phyloP scores from a whole-genome alignment of 2,797 vertebrate genomes.

The Delichon dasypus region DNA sequence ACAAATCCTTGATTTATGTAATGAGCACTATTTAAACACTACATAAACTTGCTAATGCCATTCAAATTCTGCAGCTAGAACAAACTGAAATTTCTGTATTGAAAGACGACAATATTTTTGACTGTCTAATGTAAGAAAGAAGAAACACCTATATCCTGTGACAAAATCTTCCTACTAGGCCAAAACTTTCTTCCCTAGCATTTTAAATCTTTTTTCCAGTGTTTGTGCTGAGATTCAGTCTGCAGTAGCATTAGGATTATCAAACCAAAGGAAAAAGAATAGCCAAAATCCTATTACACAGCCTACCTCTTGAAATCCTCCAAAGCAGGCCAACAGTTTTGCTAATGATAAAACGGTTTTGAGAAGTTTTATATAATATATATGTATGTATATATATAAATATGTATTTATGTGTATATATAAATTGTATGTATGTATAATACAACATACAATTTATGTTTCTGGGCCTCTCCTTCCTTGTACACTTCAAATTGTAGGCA shows the following conservation, averaged over 20 bases:
- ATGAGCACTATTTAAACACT: neutral
- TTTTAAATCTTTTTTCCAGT: neutral
- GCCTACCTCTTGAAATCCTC: neutral
- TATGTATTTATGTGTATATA: too few species aligned
- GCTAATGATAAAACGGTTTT: neutral
- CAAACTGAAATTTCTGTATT: neutral
- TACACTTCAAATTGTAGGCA: neutral
- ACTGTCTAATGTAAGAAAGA: neutral
- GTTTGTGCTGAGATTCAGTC: neutral
- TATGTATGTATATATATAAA: too few species aligned
- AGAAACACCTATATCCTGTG: neutral
- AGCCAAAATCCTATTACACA: neutral
- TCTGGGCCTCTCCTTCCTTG: neutral
- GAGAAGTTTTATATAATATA: neutral
- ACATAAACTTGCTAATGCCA: neutral
- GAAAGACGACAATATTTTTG: neutral
- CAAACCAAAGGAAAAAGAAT: neutral
- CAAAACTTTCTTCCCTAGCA: neutral
- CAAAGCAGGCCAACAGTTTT: neutral
- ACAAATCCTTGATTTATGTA: neutral
- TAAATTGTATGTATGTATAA: neutral
- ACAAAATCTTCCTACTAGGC: neutral
- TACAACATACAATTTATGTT: neutral
- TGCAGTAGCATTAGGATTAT: neutral
- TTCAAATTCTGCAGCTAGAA: neutral